phyloP scores from a whole-genome alignment of 2,888 invertebrate genomes.

The Drosophila recens region DNA sequence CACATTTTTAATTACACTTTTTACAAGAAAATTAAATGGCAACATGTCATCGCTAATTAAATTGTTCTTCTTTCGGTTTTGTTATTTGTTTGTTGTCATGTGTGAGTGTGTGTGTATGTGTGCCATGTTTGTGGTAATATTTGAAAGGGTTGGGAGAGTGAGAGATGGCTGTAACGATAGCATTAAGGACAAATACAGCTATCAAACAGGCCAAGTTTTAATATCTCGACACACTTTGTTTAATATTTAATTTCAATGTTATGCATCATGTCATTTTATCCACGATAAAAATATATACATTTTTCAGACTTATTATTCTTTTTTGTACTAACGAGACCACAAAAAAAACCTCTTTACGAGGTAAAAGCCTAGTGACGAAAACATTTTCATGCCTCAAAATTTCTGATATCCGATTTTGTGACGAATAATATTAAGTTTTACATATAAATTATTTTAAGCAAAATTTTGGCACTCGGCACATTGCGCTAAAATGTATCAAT shows the following conservation, averaged over 20 bases:
- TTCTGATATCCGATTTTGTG: too few relatives aligned
- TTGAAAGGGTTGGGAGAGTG: constrained; percentile 60
- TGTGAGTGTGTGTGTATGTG: constrained; percentile 19
- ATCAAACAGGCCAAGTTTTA: constrained; percentile 29
- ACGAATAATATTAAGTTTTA: too few relatives aligned
- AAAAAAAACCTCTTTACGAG: too few relatives aligned
- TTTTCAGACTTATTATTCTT: too few relatives aligned
- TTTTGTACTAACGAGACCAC: too few relatives aligned
- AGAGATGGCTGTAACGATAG: constrained; percentile 54
- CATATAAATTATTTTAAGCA: too few relatives aligned
- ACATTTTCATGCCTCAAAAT: too few relatives aligned
- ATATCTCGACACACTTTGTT: constrained; percentile 10
- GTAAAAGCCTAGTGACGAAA: too few relatives aligned
- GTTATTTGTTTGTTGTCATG: constrained; percentile 26
- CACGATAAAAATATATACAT: background rate
- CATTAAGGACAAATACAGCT: constrained; percentile 29
- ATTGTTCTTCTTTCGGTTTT: constrained; percentile 72
- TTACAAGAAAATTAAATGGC: constrained; percentile 81
- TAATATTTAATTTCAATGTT: background rate
- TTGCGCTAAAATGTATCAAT: too few relatives aligned
- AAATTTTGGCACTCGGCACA: too few relatives aligned
- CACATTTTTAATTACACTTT: constrained; percentile 82
- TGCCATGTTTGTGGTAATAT: constrained; percentile 17
- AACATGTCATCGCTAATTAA: constrained; percentile 84
- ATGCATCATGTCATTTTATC: background rate